Evolutionary conservation across 2,797 vertebrate genomes (phyloP).

Genomic region (Mus spretus): DNA sequence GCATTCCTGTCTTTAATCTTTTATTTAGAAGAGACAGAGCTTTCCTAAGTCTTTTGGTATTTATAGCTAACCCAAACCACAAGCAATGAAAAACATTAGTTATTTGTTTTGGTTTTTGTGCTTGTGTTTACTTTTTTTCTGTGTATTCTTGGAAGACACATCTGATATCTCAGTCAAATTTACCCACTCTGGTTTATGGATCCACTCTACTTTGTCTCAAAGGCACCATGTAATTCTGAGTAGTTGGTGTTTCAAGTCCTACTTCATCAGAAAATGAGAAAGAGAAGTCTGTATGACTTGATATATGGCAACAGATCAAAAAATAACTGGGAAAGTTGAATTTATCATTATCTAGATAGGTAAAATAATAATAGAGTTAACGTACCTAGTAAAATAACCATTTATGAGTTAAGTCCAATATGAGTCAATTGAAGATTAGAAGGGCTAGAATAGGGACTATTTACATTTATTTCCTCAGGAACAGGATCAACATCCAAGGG

Average conservation of each 20-base stretch:
- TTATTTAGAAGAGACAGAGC: not conserved
- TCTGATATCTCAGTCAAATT: not conserved
- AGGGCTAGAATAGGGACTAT: not conserved
- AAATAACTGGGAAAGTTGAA: not conserved
- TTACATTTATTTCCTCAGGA: not conserved
- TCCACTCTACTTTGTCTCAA: not conserved
- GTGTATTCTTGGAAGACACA: not conserved
- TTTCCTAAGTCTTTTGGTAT: not conserved
- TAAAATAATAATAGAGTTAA: not conserved
- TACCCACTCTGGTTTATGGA: not conserved
- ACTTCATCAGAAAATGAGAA: not conserved
- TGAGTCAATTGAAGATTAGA: not conserved
- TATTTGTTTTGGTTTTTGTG: not conserved
- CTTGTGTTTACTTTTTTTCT: not conserved
- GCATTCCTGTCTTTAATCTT: not conserved
- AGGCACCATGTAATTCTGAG: not conserved
- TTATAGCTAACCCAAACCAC: not conserved
- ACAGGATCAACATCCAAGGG: not conserved
- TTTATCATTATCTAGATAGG: not conserved
- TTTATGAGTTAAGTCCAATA: not conserved
- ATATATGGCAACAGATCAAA: not conserved
- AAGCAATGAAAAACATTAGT: not conserved
- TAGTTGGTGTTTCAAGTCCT: not conserved
- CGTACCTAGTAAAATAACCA: not conserved
- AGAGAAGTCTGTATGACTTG: not conserved